Conservation (phyloP, 2,797 vertebrate species). For the Tapirus indicus region DNA sequence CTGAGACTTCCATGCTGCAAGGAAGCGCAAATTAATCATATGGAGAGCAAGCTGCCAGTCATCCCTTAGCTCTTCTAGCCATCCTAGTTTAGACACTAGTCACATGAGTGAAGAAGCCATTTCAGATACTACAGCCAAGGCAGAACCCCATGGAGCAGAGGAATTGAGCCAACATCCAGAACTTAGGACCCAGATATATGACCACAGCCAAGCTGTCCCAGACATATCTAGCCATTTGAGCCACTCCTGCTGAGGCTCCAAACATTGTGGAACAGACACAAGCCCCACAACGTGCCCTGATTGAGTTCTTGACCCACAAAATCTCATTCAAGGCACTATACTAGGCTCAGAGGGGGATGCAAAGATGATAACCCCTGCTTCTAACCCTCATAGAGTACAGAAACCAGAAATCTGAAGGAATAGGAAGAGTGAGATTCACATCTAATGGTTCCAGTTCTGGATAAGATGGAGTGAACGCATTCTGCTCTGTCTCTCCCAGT, state of each 20-base stretch:
- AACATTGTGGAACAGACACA: not conserved
- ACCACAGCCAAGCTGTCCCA: not conserved
- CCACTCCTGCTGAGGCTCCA: not conserved
- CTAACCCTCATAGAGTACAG: not conserved
- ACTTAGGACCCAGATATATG: not conserved
- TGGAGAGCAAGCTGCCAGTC: not conserved
- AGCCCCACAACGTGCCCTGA: not conserved
- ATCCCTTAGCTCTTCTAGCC: not conserved
- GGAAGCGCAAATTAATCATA: not conserved
- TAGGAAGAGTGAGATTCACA: not conserved
- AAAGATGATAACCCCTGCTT: not conserved
- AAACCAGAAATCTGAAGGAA: not conserved
- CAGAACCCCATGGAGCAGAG: not conserved
- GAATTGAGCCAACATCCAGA: not conserved
- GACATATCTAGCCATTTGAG: not conserved
- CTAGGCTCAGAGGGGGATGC: not conserved
- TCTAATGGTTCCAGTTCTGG: not conserved
- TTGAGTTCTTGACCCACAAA: not conserved
- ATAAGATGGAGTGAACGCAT: not conserved
- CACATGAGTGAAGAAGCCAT: not conserved
- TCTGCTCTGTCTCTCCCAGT: not conserved
- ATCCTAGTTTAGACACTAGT: not conserved
- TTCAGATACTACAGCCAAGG: not conserved
- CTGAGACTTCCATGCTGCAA: not conserved
- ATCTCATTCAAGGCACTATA: not conserved